Percentiles rank a stretch among this genome's conserved stretches.
phyloP scores from a whole-genome alignment of 1,140 invertebrate species.

The Tetramorium simillimum region DNA sequence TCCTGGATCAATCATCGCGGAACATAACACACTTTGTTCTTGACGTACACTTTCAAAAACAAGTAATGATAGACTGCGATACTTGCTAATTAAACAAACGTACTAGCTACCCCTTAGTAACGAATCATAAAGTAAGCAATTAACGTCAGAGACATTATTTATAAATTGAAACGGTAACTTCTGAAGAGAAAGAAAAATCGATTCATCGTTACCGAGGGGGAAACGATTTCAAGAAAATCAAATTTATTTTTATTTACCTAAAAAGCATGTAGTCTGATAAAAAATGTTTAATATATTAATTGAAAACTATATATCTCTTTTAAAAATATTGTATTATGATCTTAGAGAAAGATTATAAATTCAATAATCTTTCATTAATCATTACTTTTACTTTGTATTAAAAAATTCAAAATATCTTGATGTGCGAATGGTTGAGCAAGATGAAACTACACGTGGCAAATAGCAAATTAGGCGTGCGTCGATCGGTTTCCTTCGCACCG shows the following conservation, averaged over 20 bases:
- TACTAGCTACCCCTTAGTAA: too few species aligned
- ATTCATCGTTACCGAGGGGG: background rate
- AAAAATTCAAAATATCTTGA: background rate
- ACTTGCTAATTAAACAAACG: background rate
- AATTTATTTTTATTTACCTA: background rate
- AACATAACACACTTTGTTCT: background rate
- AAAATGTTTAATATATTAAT: background rate
- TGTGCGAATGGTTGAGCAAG: background rate
- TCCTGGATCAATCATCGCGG: background rate
- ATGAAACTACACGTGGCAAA: background rate
- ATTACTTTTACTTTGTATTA: background rate
- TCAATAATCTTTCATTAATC: background rate
- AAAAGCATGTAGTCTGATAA: background rate
- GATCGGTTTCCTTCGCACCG: constrained; percentile 41
- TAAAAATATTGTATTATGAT: background rate
- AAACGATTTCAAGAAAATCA: background rate
- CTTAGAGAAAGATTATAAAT: background rate
- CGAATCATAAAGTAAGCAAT: background rate
- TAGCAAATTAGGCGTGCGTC: constrained; percentile 28
- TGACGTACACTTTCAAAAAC: background rate
- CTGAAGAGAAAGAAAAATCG: background rate
- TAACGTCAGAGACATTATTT: constrained; percentile 13
- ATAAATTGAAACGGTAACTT: background rate
- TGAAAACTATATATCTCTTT: background rate
- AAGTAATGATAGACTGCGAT: constrained; percentile 1